Base-by-base conservation (phyloP, 1,140 invertebrate genomes). In the Eriocheir sinensis region DNA sequence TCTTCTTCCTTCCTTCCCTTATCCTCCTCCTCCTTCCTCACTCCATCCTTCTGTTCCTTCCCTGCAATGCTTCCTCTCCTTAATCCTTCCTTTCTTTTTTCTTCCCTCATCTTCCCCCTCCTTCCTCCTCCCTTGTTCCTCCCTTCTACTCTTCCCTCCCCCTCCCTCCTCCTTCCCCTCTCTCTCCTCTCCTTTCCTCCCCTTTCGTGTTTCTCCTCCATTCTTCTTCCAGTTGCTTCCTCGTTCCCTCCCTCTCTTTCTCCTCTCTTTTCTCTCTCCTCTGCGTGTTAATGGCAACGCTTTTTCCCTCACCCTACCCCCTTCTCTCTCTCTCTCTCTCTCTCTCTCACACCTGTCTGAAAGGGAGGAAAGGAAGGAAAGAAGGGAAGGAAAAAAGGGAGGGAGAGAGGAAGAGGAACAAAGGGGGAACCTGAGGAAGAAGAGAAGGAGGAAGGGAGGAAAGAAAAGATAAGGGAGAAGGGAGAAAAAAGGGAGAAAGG, bases 21-120 rank as follows among this genome's bases (percentile, higher is more conserved):
- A 4, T 15, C 15, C 44, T 48, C 44, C 44, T 48, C 15, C 15
- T 15, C 15, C 44, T 15, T 48, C 44, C 15, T 15, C 15, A 4
- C 15, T 15, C 15, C 15, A 4, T 48, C 44, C 15, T 48, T 15
- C 15, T 15, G 4, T 48, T 15, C 15, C 44, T 48, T 15, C 44
- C 44, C 15, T 15, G 4, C 44, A 8, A 8, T 15, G 4, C 44
- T 48, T 48, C n/a, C 15, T 30, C 30, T n/a, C 36, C n/a, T 90
- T 41, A 30, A 38, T 90, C 89, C 48, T 41, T 90, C 89, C 48
- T 41, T 90, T 60, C 79, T 60, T 91, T 60, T 91, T 36, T 91
- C 60, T 80, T 60, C 36, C 53, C 36, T 32, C 36, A 53, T 91
- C 90, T 91, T 60, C 79, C 90, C 79, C 90, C 36, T 60, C 79